Conservation (phyloP, 2,888 invertebrate genomes). For the Bibio marci region DNA sequence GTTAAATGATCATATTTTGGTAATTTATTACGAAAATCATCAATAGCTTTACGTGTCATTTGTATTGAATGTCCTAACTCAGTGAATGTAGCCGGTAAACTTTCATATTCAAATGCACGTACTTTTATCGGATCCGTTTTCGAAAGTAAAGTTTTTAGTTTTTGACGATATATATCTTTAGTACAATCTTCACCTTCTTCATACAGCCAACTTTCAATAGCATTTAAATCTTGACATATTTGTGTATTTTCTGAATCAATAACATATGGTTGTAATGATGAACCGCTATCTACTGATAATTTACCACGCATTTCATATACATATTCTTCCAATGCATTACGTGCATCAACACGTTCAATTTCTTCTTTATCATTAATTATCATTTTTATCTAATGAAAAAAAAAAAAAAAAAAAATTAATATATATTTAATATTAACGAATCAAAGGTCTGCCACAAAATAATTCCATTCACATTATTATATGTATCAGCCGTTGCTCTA, state of each 20-base stretch:
- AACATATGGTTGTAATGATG: conserved; percentile 57
- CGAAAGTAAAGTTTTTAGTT: conserved; percentile 42
- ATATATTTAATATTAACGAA: conserved; percentile 2
- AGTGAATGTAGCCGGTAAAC: conserved; percentile 63
- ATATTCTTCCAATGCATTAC: conserved; percentile 95
- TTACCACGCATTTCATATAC: conserved; percentile 93
- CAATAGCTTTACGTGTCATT: conserved; percentile 61
- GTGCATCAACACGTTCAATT: conserved; percentile 86
- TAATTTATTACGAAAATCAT: conserved; percentile 51
- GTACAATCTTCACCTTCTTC: conserved; percentile 89
- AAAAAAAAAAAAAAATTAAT: neutral
- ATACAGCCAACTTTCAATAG: conserved; percentile 93
- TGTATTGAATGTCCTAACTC: conserved; percentile 63
- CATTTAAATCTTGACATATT: conserved; percentile 51
- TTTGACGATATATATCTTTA: conserved; percentile 46
- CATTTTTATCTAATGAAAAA: conserved; percentile 46
- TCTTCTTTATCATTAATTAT: conserved; percentile 76
- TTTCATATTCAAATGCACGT: conserved; percentile 63
- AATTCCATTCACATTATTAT: no score
- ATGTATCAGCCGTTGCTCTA: no score
- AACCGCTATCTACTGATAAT: conserved; percentile 58
- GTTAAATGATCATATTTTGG: conserved; percentile 64
- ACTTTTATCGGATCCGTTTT: conserved; percentile 81
- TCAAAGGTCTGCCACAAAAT: no score
- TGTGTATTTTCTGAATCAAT: conserved; percentile 34